phyloP scores from a whole-genome alignment of 2,797 vertebrate genomes.

The Cyprinella venusta region DNA sequence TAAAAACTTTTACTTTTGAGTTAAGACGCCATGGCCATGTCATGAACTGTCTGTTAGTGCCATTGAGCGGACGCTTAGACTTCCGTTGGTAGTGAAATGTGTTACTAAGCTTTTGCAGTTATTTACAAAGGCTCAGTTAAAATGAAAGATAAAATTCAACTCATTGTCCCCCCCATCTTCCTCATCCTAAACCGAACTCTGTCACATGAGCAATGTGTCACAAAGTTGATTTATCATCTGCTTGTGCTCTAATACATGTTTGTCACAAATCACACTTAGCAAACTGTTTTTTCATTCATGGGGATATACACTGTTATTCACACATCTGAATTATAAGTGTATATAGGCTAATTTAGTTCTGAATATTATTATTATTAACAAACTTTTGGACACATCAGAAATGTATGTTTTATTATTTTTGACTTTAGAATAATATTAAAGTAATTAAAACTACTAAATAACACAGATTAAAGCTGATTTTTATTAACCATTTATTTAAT shows the following conservation, averaged over 20 bases:
- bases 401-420: neutral
- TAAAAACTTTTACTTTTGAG: neutral
- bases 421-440: neutral
- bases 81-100: conserved; percentile 60
- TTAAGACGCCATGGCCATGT: too few relatives aligned
- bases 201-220: conserved; percentile 13
- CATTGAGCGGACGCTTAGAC: conserved; percentile 68
- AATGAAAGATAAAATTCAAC: too few relatives aligned
- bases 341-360: neutral
- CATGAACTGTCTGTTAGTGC: neutral
- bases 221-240: neutral
- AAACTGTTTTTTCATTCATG: neutral
- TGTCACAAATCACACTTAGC: neutral
- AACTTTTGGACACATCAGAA: too few relatives aligned
- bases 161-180: neutral
- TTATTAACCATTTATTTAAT: neutral
- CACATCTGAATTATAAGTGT: neutral
- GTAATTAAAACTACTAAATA: neutral
- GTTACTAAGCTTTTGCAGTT: conserved; percentile 32
- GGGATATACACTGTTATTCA: neutral
- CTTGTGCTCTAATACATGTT: neutral
- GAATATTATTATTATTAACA: too few relatives aligned
- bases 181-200: neutral
- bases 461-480: neutral
- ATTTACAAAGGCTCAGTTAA: conserved; percentile 35